phyloP scores from a whole-genome alignment of 2,113 vertebrate genomes.

The Sterrhoptilus dennistouni region DNA sequence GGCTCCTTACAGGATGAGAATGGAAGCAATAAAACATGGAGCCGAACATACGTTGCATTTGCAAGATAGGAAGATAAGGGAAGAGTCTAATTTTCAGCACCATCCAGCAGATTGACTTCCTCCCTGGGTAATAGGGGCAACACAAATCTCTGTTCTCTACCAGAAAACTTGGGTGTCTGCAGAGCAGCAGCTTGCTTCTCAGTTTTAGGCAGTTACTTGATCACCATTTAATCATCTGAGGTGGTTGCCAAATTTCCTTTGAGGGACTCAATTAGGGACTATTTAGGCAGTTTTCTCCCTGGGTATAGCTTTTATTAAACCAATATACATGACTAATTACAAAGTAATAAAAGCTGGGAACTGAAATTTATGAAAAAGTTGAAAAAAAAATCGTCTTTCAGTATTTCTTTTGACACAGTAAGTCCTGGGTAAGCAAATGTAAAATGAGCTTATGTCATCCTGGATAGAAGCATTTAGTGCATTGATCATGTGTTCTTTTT shows the following conservation, averaged over 20 bases:
- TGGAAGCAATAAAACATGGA: not conserved
- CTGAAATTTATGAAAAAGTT: not conserved
- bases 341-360: not conserved
- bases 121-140: not conserved
- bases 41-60: not conserved
- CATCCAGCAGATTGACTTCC: not conserved
- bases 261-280: not conserved
- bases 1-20: not conserved
- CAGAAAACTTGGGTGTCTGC: not conserved
- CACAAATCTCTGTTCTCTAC: not conserved
- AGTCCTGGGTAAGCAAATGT: not conserved
- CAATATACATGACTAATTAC: not conserved
- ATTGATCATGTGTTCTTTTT: not conserved
- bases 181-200: not conserved
- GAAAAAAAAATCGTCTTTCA: not conserved
- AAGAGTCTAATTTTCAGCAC: not conserved
- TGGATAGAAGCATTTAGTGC: not conserved
- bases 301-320: not conserved
- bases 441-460: not conserved
- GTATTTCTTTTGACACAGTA: not conserved
- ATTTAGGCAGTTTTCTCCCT: not conserved
- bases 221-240: not conserved
- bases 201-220: not conserved
- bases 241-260: not conserved
- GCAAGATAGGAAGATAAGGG: not conserved